Percentiles rank a stretch among this genome's conserved stretches.
phyloP scores from a whole-genome alignment of 1,140 invertebrate species.

The Lucilia cuprina region DNA sequence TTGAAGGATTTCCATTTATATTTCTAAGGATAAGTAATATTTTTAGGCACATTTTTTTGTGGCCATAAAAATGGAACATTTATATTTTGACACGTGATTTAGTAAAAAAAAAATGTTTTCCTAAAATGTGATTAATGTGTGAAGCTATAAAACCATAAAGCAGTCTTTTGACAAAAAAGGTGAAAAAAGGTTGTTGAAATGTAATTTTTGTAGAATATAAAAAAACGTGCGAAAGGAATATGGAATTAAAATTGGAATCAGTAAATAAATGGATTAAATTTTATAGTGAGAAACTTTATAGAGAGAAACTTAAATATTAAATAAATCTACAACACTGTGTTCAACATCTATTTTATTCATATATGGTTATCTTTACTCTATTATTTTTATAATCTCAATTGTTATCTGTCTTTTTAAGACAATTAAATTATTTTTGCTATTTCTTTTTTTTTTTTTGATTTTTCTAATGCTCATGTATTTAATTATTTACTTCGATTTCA shows the following conservation, averaged over 20 bases:
- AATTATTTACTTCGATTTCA: neutral
- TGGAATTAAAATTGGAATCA: neutral
- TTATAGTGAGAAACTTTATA: neutral
- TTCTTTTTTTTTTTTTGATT: neutral
- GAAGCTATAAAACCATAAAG: neutral
- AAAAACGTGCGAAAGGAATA: neutral
- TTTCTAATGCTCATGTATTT: neutral
- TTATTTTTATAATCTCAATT: no score
- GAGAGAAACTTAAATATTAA: neutral
- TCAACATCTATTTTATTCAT: no score
- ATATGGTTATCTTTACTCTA: no score
- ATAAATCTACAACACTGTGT: no score
- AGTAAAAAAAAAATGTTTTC: neutral
- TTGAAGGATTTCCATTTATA: neutral
- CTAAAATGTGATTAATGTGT: neutral
- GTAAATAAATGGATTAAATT: neutral
- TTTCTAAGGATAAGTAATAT: neutral
- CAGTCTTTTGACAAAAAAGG: no score
- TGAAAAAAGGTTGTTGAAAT: neutral
- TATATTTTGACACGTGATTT: neutral
- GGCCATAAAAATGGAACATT: neutral
- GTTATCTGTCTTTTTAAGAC: no score
- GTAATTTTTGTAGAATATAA: neutral
- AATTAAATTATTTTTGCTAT: no score
- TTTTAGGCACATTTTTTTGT: neutral